These are phyloP conservation scores for Chauna torquata DNA, from an alignment of 2,113 vertebrate genomes.

Conservation along the genomic window DNA sequence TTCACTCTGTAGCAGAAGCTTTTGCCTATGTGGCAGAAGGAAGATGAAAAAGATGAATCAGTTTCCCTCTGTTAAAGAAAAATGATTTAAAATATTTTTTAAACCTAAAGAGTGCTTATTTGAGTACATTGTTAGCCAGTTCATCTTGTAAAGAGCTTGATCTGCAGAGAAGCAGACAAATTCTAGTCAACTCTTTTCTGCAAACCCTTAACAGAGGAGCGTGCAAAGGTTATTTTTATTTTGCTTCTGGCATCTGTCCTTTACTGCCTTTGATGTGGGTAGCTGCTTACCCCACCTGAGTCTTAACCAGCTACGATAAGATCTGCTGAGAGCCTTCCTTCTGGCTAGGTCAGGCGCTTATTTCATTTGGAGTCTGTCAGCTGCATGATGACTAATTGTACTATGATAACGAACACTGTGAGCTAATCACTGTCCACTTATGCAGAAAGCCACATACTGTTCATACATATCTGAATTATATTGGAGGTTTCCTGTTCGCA, in stretches of 20 bases:
- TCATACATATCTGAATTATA: background rate
- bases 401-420: background rate
- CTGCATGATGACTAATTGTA: background rate
- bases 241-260: background rate
- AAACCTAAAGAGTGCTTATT: background rate
- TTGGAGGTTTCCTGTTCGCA: background rate
- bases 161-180: background rate
- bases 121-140: background rate
- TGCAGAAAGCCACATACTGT: background rate
- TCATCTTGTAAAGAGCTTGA: background rate
- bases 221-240: background rate
- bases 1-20: background rate
- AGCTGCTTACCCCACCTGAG: background rate
- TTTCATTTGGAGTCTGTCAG: background rate
- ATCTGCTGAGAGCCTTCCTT: background rate
- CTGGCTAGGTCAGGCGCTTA: background rate
- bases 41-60: background rate
- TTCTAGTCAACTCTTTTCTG: background rate
- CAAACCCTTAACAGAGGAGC: background rate
- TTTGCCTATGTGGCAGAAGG: background rate
- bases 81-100: slow-evolving; percentile 6
- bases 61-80: slow-evolving; percentile 2
- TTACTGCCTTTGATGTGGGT: background rate
- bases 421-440: background rate
- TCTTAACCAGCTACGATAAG: background rate